phyloP scores from a whole-genome alignment of 1,140 invertebrate species.

The Periplaneta americana region DNA sequence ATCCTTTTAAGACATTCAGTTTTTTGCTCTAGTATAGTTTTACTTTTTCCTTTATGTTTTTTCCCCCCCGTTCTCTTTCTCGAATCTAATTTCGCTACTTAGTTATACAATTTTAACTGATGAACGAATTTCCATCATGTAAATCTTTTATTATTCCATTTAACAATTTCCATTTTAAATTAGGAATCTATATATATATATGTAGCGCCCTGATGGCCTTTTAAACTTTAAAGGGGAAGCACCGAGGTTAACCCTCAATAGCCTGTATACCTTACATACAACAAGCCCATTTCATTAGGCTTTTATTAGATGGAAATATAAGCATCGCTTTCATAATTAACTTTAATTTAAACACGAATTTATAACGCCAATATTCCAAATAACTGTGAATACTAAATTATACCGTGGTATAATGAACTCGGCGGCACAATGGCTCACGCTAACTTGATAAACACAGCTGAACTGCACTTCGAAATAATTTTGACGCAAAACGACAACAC shows the following conservation, averaged over 20 bases:
- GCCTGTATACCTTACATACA: neutral
- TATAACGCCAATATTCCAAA: neutral
- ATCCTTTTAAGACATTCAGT: neutral
- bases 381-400: neutral
- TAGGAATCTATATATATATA: neutral
- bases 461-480: no score
- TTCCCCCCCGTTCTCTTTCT: neutral
- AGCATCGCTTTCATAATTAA: neutral
- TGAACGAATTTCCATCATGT: neutral
- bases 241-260: neutral
- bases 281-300: neutral
- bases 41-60: neutral
- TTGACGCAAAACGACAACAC: no score
- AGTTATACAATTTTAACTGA: slow-evolving; percentile 4
- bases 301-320: no score
- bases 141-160: neutral
- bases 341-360: neutral
- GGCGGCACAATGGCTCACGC: neutral
- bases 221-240: neutral
- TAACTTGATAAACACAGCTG: no score
- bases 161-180: slow-evolving; percentile 2
- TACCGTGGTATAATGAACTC: neutral
- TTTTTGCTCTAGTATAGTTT: neutral
- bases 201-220: neutral
- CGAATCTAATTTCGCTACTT: slow-evolving; percentile 4